These are phyloP conservation scores for Anguilla marmorata DNA, from an alignment of 2,797 vertebrate genomes.

Conservation along the genomic window DNA sequence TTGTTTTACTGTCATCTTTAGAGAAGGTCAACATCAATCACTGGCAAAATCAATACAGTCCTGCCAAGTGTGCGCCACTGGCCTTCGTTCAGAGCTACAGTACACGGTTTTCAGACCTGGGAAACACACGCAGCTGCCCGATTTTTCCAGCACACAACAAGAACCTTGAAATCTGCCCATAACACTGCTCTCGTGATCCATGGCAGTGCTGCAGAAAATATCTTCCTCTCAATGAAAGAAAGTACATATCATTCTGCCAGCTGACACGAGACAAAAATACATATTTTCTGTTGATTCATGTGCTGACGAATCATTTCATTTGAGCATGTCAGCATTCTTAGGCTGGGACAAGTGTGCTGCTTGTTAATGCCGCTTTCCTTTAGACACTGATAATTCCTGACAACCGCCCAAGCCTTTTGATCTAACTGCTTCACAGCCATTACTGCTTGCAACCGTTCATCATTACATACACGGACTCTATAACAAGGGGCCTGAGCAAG, in stretches of 20 bases:
- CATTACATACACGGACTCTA: background rate
- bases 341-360: background rate
- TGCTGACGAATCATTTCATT: background rate
- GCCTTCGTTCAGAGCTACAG: background rate
- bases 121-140: background rate
- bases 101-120: conserved; percentile 6
- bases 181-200: background rate
- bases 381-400: conserved; percentile 3
- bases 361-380: background rate
- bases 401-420: background rate
- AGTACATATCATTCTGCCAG: background rate
- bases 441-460: background rate
- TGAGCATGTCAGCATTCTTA: background rate
- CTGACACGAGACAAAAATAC: background rate
- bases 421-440: background rate
- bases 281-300: background rate
- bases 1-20: conserved; percentile 25
- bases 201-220: background rate
- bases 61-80: background rate
- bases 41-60: background rate
- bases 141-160: background rate
- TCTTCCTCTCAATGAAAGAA: background rate
- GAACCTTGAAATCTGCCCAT: background rate
- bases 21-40: conserved; percentile 21
- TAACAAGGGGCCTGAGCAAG: background rate